Percentiles rank a stretch among this genome's conserved stretches.
phyloP scores from a whole-genome alignment of 2,113 vertebrate species.

The Rousettus leschenaultii region DNA sequence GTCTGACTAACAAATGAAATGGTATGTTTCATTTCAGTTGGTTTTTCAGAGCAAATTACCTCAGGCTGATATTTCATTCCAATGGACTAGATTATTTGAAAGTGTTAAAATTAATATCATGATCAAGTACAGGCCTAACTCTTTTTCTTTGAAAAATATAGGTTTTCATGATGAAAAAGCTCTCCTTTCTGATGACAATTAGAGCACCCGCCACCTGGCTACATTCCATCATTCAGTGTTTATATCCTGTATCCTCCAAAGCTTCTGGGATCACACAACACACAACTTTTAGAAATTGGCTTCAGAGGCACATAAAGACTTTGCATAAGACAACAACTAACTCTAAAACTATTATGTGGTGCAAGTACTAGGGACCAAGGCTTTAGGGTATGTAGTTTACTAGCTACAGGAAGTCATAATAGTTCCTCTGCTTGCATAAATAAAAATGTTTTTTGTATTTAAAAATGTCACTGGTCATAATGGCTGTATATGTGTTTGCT shows the following conservation, averaged over 20 bases:
- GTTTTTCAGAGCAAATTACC: background rate
- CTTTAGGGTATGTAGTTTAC: background rate
- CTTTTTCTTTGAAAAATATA: background rate
- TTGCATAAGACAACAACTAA: background rate
- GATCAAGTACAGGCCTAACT: background rate
- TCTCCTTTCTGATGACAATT: background rate
- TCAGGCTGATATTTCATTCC: background rate
- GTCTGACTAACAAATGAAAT: constrained; percentile 54
- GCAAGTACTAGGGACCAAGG: background rate
- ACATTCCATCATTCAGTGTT: background rate
- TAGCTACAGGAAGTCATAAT: background rate
- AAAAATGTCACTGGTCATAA: background rate
- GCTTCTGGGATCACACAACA: background rate
- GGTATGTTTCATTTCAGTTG: background rate
- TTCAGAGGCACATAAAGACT: background rate
- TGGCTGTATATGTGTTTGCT: background rate
- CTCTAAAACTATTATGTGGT: background rate
- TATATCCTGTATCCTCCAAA: background rate
- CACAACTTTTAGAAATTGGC: background rate
- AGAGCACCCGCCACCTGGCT: background rate
- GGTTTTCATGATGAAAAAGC: background rate
- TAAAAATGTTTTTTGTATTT: background rate
- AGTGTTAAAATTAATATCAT: background rate
- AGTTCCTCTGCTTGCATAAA: background rate
- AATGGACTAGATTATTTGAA: background rate